Conservation (phyloP, 35 echinoderm and acorn worm genomes). For the Ophiothrix spiculata region DNA sequence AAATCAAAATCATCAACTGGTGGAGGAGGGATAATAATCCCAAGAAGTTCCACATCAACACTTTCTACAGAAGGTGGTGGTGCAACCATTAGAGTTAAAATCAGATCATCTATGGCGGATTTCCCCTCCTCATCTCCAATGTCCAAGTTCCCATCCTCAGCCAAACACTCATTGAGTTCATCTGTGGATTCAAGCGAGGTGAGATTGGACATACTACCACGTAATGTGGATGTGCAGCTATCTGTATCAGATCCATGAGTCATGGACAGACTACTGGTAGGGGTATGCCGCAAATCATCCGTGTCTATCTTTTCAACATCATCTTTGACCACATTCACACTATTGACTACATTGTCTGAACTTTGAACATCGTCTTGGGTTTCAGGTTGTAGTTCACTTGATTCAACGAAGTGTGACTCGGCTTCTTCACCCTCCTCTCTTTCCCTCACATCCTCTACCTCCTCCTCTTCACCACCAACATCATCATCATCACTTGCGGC, state of each 20-base stretch:
- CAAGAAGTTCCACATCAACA: constrained; percentile 60
- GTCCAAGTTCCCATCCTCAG: not conserved
- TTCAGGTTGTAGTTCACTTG: not conserved
- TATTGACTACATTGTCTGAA: no score
- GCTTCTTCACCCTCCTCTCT: not conserved
- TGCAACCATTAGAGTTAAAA: constrained; percentile 64
- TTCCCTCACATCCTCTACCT: not conserved
- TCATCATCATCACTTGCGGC: not conserved
- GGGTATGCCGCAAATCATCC: not conserved
- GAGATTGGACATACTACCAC: constrained; percentile 45
- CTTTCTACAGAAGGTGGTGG: constrained; percentile 58
- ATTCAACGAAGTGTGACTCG: not conserved
- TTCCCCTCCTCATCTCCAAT: not conserved
- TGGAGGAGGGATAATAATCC: constrained; percentile 66
- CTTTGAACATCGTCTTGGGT: not conserved
- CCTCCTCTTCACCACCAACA: not conserved
- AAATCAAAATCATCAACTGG: constrained; percentile 55
- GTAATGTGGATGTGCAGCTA: constrained; percentile 53
- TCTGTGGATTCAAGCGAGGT: constrained; percentile 41
- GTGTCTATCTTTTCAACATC: not conserved
- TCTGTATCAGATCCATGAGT: constrained; percentile 52
- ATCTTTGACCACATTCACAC: not conserved
- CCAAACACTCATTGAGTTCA: not conserved
- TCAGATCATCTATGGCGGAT: constrained; percentile 60
- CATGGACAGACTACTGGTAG: not conserved